Conservation (phyloP, 2,113 vertebrate species). For the Lamprotornis superbus region DNA sequence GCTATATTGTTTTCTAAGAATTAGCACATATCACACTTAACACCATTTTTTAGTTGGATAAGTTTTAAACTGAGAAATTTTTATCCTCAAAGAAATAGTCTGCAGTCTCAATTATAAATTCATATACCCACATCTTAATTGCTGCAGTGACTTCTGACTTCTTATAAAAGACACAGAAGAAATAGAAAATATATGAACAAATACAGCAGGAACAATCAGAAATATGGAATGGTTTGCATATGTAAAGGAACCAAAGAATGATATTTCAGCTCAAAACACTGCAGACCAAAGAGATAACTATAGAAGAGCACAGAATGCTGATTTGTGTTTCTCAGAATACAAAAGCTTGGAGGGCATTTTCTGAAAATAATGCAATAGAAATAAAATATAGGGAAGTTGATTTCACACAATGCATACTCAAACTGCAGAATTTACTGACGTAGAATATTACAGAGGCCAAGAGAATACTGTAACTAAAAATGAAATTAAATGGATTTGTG, state of each 20-base stretch:
- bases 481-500: background rate
- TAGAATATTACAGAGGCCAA: background rate
- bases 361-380: background rate
- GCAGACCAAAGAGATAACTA: background rate
- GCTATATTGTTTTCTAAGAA: background rate
- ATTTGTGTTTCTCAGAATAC: background rate
- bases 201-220: background rate
- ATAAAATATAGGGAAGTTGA: background rate
- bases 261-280: background rate
- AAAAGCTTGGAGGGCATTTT: background rate
- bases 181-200: background rate
- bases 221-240: background rate
- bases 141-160: background rate
- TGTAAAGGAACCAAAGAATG: background rate
- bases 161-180: background rate
- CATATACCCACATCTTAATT: background rate
- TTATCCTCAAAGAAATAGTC: background rate
- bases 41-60: background rate
- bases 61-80: background rate
- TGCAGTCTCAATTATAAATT: background rate
- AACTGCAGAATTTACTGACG: background rate
- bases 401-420: background rate
- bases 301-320: background rate
- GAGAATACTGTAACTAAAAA: background rate
- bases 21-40: background rate